Evolutionary conservation across 2,888 invertebrate species (phyloP), one percentile per base, ranked within the genome.

Genomic region (Cheilosia grossa): DNA sequence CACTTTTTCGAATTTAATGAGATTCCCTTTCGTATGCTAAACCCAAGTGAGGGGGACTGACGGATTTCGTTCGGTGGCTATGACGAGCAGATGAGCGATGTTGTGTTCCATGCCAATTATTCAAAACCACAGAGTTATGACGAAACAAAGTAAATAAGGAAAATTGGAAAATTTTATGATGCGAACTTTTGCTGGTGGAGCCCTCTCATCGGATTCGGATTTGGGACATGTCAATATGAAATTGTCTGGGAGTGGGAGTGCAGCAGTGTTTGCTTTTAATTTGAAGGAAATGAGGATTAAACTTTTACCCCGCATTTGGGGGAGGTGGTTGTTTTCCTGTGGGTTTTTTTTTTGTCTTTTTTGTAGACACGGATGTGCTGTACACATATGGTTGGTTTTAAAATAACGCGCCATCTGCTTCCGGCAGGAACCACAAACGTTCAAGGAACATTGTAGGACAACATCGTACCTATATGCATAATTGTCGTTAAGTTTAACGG

Each of bases 91-190:
- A 75, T 75, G 80, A 83, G 54, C 58, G 69, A 80, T 83, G 74
- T 66, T 47, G 79, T 73, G 56, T 61, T 59, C 30, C n/a, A 73
- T 63, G 64, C 83, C 80, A 83, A 83, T 83, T 83, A 83, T 80
- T 83, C 80, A 80, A 83, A 83, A 53, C 83, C 83, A 64, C 83
- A 80, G 83, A 83, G 74, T 80, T 83, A 83, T 69, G 80, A 66
- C 19, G 56, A 59, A 59, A 66, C 80, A 83, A 70, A 74, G 80
- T 80, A 83, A 83, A 83, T 80, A 83, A 54, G 27, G 69, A 47
- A 80, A 80, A 83, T 80, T 83, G 80, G 79, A 74, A 74, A 74
- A 83, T 80, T 74, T 83, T 66, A 74, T 53, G 73, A 79, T 13
- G 37, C 2, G 51, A 67, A 44, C 47, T 64, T 51, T 30, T 58